phyloP scores from a whole-genome alignment of 2,888 invertebrate genomes.

The Perizoma affinitatum region DNA sequence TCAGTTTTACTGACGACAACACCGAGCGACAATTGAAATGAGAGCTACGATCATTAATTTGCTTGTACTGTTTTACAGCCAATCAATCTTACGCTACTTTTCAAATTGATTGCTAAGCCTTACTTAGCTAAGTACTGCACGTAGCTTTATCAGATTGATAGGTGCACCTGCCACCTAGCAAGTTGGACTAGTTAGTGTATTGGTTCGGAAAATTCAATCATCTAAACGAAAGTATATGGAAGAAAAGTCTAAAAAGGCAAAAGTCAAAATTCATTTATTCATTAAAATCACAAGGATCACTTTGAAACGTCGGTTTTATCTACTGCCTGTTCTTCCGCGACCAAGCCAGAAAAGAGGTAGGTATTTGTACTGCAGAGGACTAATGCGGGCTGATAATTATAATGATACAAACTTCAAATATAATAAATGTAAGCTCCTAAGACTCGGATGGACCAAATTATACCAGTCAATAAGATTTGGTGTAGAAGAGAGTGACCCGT shows the following conservation, averaged over 20 bases:
- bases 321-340: no score
- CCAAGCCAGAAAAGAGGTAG: no score
- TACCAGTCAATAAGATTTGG: slow-evolving; percentile 23
- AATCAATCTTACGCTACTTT: slow-evolving; percentile 23
- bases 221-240: no score
- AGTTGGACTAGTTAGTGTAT: not conserved
- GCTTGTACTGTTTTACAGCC: slow-evolving; percentile 23
- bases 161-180: not conserved
- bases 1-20: slow-evolving; percentile 27
- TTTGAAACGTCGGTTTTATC: no score
- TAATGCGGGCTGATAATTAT: no score
- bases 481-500: slow-evolving; percentile 54
- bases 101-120: slow-evolving; percentile 11
- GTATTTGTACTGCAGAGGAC: no score
- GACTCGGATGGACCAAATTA: not conserved
- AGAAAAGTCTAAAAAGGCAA: no score
- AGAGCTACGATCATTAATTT: slow-evolving; percentile 14
- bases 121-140: not conserved
- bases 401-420: not conserved
- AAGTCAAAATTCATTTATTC: no score
- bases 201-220: not conserved
- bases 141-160: no score
- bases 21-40: slow-evolving; percentile 5
- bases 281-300: no score
- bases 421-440: not conserved